Conservation (phyloP, 2,113 vertebrate genomes). For the Glareola pratincola region DNA sequence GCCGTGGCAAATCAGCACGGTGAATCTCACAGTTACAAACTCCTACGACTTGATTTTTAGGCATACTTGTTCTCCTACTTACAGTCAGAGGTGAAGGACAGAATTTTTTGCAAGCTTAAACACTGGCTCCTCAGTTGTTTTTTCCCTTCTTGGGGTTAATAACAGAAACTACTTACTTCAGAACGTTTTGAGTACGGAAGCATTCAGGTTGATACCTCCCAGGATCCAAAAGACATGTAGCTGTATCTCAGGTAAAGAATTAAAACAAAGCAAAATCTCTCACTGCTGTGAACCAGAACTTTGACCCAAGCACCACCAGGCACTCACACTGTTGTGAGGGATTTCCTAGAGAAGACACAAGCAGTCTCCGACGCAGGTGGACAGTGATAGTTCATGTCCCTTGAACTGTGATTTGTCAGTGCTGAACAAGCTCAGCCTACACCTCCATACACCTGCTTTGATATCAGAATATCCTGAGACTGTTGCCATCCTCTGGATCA, state of each 20-base stretch:
- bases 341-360: not conserved
- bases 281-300: not conserved
- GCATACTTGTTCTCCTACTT: not conserved
- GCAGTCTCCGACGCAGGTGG: not conserved
- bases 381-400: not conserved
- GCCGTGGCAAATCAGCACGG: not conserved
- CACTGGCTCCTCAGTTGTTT: not conserved
- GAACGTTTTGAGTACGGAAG: not conserved
- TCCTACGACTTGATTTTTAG: not conserved
- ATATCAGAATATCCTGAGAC: not conserved
- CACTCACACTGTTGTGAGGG: fast-evolving
- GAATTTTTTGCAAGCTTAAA: not conserved
- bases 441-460: not conserved
- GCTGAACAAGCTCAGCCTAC: not conserved
- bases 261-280: not conserved
- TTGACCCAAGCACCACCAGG: not conserved
- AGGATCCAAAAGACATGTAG: not conserved
- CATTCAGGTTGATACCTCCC: not conserved
- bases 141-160: not conserved
- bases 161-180: not conserved
- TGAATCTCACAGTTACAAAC: not conserved
- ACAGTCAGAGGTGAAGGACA: not conserved
- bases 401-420: not conserved
- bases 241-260: not conserved
- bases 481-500: not conserved